Evolutionary conservation across 2,113 vertebrate species (phyloP).

Genomic region (Ctenomys sociabilis): DNA sequence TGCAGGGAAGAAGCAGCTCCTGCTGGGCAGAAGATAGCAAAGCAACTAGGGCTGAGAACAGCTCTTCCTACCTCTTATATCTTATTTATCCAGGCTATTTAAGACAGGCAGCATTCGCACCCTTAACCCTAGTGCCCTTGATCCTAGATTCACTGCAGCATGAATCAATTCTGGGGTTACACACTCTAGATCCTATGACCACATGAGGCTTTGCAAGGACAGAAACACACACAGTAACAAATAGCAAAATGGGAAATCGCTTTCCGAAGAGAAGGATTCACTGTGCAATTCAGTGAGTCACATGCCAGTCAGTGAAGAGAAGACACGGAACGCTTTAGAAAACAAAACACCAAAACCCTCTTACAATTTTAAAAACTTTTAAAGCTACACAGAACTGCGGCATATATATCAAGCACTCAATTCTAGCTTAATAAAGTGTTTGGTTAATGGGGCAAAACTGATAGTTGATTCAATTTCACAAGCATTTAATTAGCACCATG

Average conservation of each 20-base stretch:
- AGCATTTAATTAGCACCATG: neutral
- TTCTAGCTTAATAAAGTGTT: neutral
- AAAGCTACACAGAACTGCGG: neutral
- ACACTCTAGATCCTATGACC: neutral
- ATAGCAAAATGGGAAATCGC: neutral
- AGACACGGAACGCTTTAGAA: neutral
- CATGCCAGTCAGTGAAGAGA: neutral
- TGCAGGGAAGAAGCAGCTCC: neutral
- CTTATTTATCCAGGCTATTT: neutral
- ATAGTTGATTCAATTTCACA: constrained; percentile 9
- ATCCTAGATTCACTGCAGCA: neutral
- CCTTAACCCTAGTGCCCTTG: neutral
- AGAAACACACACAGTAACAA: neutral
- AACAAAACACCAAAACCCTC: neutral
- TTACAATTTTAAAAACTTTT: neutral
- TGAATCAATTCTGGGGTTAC: neutral
- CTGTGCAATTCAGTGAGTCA: neutral
- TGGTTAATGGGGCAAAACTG: constrained; percentile 11
- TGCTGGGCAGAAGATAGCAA: neutral
- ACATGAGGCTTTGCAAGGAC: neutral
- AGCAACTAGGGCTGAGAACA: neutral
- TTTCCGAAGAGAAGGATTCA: neutral
- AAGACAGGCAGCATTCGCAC: neutral
- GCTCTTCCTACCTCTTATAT: neutral
- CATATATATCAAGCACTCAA: neutral